Conservation (phyloP, 2,888 invertebrate species). For the Eulithis testata region DNA sequence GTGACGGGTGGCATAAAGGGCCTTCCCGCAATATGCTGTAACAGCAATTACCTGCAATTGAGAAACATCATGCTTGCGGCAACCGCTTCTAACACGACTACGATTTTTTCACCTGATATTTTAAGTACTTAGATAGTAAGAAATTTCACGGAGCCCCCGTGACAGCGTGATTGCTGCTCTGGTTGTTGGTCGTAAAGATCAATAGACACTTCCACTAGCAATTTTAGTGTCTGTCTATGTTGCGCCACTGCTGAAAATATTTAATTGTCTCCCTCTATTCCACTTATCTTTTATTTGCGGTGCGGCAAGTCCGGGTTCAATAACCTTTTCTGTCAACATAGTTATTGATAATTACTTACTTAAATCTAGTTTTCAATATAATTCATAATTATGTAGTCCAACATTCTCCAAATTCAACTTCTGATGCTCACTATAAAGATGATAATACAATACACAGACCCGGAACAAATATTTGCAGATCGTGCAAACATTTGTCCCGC, state of each 20-base stretch:
- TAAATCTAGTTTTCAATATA: too few relatives aligned
- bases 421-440: neutral
- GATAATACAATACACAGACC: neutral
- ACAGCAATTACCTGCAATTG: slow-evolving; percentile 41
- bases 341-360: too few relatives aligned
- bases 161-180: slow-evolving; percentile 16
- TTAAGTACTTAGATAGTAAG: slow-evolving; percentile 28
- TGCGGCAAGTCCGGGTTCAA: too few relatives aligned
- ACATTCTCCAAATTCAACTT: too few relatives aligned
- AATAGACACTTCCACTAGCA: too few relatives aligned
- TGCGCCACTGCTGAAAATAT: too few relatives aligned
- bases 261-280: too few relatives aligned
- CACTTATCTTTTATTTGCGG: too few relatives aligned
- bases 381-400: too few relatives aligned
- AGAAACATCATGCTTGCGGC: slow-evolving; percentile 40
- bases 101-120: slow-evolving; percentile 40
- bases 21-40: slow-evolving; percentile 38
- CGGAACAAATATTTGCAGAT: slow-evolving; percentile 17
- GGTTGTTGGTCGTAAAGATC: neutral
- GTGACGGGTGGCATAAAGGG: slow-evolving; percentile 29
- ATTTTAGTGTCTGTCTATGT: too few relatives aligned
- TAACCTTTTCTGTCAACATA: too few relatives aligned
- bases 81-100: slow-evolving; percentile 49
- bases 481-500: slow-evolving; percentile 11
- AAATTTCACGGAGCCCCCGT: slow-evolving; percentile 10